Evolutionary conservation across 2,797 vertebrate species (phyloP).

Genomic region (Buphagus erythrorhynchus): DNA sequence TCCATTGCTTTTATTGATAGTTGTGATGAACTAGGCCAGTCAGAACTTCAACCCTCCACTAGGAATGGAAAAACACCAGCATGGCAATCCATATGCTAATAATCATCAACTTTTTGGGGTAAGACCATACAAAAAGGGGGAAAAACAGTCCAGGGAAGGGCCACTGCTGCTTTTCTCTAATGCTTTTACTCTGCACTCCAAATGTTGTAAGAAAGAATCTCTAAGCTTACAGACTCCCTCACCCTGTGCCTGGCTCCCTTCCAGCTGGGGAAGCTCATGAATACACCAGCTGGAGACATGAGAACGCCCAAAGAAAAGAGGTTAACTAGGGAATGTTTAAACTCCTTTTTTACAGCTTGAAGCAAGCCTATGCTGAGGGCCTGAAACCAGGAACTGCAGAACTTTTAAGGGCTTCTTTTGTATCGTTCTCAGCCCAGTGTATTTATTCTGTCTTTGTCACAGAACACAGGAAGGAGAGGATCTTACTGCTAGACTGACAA

Average conservation of each 20-base stretch:
- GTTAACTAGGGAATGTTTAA: background rate
- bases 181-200: background rate
- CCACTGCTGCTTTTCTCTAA: background rate
- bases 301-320: background rate
- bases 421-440: background rate
- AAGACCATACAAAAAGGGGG: background rate
- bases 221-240: background rate
- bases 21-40: background rate
- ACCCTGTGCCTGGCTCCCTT: background rate
- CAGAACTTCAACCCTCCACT: background rate
- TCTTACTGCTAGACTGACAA: background rate
- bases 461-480: background rate
- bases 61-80: background rate
- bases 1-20: background rate
- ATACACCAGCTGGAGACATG: background rate
- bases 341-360: background rate
- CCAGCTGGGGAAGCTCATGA: background rate
- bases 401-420: background rate
- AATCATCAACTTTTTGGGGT: background rate
- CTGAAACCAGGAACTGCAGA: background rate
- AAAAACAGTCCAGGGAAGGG: background rate
- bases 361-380: background rate
- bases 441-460: background rate
- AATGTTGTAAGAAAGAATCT: background rate
- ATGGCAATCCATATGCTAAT: background rate